These are phyloP conservation scores for Paramisgurnus dabryanus DNA, from an alignment of 2,113 vertebrate genomes.

Conservation along the genomic window DNA sequence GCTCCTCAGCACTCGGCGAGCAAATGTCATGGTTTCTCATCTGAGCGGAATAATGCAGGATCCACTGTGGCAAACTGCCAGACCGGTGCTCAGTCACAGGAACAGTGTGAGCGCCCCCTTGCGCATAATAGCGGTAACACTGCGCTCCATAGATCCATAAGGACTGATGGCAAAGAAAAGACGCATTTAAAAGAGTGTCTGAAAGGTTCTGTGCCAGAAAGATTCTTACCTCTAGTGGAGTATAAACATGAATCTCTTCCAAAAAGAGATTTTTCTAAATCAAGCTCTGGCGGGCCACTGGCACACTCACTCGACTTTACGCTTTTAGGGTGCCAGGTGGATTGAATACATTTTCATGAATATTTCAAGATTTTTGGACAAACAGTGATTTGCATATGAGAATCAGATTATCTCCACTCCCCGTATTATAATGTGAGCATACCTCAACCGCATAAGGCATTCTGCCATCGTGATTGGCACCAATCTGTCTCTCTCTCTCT, in stretches of 20 bases:
- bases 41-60: slow-evolving; percentile 12
- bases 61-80: background rate
- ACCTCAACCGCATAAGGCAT: background rate
- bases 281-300: slow-evolving; percentile 58
- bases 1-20: background rate
- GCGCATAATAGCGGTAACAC: slow-evolving; percentile 42
- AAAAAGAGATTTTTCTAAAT: slow-evolving; percentile 62
- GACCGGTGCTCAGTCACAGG: background rate
- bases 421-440: slow-evolving; percentile 20
- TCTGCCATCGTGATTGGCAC: slow-evolving; percentile 26
- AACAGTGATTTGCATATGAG: slow-evolving; percentile 51
- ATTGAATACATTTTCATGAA: slow-evolving; percentile 42
- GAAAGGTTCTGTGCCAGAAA: slow-evolving; percentile 48
- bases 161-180: slow-evolving; percentile 36
- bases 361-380: slow-evolving; percentile 57
- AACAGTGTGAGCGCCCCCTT: slow-evolving; percentile 61
- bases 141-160: background rate
- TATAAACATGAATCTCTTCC: slow-evolving; percentile 58
- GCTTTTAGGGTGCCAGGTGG: slow-evolving; percentile 32
- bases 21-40: slow-evolving; percentile 35
- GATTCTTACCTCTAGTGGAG: slow-evolving; percentile 55
- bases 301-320: slow-evolving; percentile 53
- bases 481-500: slow-evolving; percentile 17
- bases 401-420: slow-evolving; percentile 44
- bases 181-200: slow-evolving; percentile 33